Conservation (phyloP, 2,888 invertebrate genomes). For the Nomada lathburiana region DNA sequence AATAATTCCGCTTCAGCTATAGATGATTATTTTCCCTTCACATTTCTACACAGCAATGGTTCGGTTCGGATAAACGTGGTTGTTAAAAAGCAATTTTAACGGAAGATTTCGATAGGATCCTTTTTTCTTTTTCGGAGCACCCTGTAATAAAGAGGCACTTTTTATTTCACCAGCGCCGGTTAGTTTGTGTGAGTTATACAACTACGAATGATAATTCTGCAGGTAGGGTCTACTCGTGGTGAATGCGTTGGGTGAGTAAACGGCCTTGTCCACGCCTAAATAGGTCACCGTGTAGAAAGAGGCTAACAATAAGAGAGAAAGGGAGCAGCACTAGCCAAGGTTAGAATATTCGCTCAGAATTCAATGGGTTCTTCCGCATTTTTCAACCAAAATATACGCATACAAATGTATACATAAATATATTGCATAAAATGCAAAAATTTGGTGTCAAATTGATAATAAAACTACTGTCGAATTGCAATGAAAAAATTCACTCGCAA, state of each 20-base stretch:
- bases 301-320: slow-evolving; percentile 54
- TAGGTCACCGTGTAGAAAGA: slow-evolving; percentile 60
- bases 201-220: slow-evolving; percentile 51
- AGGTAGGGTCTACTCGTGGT: slow-evolving; percentile 46
- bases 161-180: slow-evolving; percentile 26
- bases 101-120: neutral
- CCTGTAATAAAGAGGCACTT: neutral
- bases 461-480: no score
- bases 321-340: slow-evolving; percentile 57
- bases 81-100: neutral
- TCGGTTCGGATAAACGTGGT: neutral
- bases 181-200: slow-evolving; percentile 43
- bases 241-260: slow-evolving; percentile 49
- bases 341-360: slow-evolving; percentile 47
- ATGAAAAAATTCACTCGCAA: no score
- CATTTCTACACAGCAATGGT: neutral
- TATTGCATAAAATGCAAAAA: neutral
- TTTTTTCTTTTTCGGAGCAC: neutral
- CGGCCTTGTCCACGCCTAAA: slow-evolving; percentile 63
- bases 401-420: neutral
- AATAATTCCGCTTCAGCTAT: no score
- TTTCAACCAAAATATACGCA: neutral
- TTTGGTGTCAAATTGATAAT: neutral
- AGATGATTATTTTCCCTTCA: no score
- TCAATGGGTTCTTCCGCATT: slow-evolving; percentile 46